These are phyloP conservation scores for Drosophila repletoides DNA, from an alignment of 1,140 invertebrate species.

Conservation along the genomic window DNA sequence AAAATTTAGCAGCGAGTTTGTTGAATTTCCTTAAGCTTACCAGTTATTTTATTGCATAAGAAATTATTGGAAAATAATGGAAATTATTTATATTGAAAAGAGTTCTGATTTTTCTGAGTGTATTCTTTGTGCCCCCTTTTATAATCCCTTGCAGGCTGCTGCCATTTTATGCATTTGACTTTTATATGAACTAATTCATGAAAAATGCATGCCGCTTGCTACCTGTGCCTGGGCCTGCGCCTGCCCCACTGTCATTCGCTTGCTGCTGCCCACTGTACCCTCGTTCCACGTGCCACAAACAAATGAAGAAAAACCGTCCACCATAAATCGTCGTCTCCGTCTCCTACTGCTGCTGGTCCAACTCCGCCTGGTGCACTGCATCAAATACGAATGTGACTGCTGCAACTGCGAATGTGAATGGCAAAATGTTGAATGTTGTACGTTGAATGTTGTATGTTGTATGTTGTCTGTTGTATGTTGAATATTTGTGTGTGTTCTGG, in stretches of 20 bases:
- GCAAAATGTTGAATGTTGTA: constrained; percentile 60
- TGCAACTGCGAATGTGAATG: constrained; percentile 40
- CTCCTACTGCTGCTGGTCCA: constrained; percentile 21
- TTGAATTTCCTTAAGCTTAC: too few relatives aligned
- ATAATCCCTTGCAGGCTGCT: constrained; percentile 2
- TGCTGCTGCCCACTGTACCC: constrained; percentile 3
- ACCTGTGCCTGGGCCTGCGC: too few relatives aligned
- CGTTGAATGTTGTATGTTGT: constrained; percentile 11
- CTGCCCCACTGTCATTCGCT: constrained; percentile 17
- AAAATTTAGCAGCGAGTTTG: too few relatives aligned
- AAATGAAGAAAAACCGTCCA: constrained; percentile 75
- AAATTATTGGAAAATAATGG: too few relatives aligned
- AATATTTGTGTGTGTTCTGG: constrained; percentile 15
- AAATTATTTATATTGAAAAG: too few relatives aligned
- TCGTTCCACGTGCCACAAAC: constrained; percentile 11
- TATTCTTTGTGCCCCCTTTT: too few relatives aligned
- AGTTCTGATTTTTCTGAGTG: too few relatives aligned
- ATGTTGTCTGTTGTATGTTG: constrained; percentile 11
- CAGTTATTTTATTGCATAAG: too few relatives aligned
- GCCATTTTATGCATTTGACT: constrained; percentile 70
- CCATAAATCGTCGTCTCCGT: constrained; percentile 67
- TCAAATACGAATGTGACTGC: constrained; percentile 29
- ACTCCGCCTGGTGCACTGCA: constrained; percentile 27
- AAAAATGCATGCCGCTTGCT: constrained; percentile 63
- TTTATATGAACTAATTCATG: constrained; percentile 80